These are phyloP conservation scores for Napeogenes inachia DNA, from an alignment of 2,888 invertebrate genomes.

Conservation along the genomic window DNA sequence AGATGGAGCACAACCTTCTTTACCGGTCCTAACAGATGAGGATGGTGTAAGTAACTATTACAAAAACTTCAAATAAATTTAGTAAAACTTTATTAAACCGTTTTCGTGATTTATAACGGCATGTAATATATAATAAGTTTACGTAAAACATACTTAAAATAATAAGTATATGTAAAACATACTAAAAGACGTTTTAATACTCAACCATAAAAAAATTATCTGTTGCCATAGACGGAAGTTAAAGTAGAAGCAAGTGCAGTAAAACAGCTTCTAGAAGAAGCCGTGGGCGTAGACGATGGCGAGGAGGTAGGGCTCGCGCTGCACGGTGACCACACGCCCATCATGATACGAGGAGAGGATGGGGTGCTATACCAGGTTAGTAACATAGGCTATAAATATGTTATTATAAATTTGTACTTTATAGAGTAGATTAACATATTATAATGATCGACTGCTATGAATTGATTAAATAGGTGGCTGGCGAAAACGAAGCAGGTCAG, in stretches of 20 bases:
- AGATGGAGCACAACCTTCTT: slow-evolving; percentile 64
- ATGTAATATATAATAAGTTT: too few relatives aligned
- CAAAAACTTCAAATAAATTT: neutral
- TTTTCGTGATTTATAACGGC: too few relatives aligned
- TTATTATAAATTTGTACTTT: neutral
- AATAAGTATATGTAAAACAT: too few relatives aligned
- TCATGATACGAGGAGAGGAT: slow-evolving; percentile 89
- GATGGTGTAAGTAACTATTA: slow-evolving; percentile 59
- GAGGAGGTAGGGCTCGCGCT: slow-evolving; percentile 60
- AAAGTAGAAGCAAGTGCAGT: slow-evolving; percentile 78
- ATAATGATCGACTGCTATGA: too few relatives aligned
- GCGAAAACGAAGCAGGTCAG: slow-evolving; percentile 88
- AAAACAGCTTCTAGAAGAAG: slow-evolving; percentile 73
- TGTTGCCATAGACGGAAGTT: slow-evolving; percentile 50
- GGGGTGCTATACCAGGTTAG: slow-evolving; percentile 85
- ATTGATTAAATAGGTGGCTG: slow-evolving; percentile 75
- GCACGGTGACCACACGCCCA: slow-evolving; percentile 76
- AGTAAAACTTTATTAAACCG: too few relatives aligned
- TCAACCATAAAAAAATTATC: too few relatives aligned
- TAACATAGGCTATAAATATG: neutral
- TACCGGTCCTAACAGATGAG: slow-evolving; percentile 69
- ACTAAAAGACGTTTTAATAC: too few relatives aligned
- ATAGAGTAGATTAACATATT: too few relatives aligned
- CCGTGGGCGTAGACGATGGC: slow-evolving; percentile 60
- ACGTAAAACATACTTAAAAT: too few relatives aligned